Evolutionary conservation across 37 sponge, comb jelly and placozoan genomes (phyloP), one percentile per base, ranked within the genome.

Genomic region (Cladorhizidae sp.): DNA sequence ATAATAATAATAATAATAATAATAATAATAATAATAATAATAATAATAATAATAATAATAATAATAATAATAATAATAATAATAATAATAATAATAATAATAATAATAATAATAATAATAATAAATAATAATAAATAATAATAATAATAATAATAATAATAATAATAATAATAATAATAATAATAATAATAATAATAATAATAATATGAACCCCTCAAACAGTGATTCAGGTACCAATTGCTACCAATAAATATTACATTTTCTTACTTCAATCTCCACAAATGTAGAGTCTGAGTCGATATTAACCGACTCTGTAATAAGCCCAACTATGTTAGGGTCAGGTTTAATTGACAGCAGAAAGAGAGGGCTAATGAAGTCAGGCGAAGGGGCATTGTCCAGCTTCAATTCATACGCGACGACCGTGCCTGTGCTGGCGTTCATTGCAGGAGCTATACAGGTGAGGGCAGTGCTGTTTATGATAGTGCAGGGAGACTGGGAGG

Each of bases 351-450:
- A 49, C 22, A 71, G 23, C 5, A 20, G 72, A 26, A 71, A 49
- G 14, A 23, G 28, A 23, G 72, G 23, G 14, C 1, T 26, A 23
- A 49, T 41, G 67, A 36, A 11, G 32, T 65, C 35, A 3, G 72
- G 43, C 12, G 72, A n/a, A 23, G 72, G 72, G 49, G 49, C 72
- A 71, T 71, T 68, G 37, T 78, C 86, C 45, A 86, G 3, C 36
- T 35, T 2, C 20, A 86, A 12, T 20, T 51, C 57, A 56, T 86
- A 86, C 26, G 26, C 69, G 78, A 71, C 40, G n/a, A 39, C 62
- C 18, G 31, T 39, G 5, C 33, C 59, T 35, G 22, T n/a, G 1
- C 20, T 26, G 25, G 20, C 20, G 25, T n/a, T 31, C 21, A 80
- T 33, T 1, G 23, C n/a, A 5, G 72, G 81, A 1, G 81, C 36